A percentile compares a stretch with the other conserved stretches of the same genome.
phyloP scores from a whole-genome alignment of 2,888 invertebrate species.

The Hemaris fuciformis region DNA sequence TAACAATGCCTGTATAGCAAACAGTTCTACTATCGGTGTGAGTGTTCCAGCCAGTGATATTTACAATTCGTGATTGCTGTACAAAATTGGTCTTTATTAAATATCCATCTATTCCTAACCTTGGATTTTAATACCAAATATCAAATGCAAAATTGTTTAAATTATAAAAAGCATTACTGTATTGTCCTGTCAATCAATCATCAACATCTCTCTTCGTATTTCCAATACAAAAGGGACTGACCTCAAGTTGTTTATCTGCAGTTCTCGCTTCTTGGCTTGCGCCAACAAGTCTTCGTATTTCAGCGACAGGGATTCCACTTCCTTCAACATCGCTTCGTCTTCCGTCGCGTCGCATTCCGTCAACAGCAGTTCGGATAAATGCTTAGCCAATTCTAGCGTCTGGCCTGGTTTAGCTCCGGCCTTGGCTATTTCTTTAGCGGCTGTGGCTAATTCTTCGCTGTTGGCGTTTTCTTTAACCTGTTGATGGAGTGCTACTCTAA shows the following conservation, averaged over 20 bases:
- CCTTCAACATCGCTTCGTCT: conserved; percentile 84
- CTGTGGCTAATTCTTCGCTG: conserved; percentile 81
- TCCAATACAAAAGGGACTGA: conserved; percentile 54
- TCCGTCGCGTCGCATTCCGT: conserved; percentile 87
- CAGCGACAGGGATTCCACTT: conserved; percentile 84
- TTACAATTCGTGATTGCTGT: not conserved
- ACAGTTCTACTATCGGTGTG: not conserved
- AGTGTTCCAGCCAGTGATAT: conserved; percentile 1
- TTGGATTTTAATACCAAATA: too few species aligned
- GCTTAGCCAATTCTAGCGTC: conserved; percentile 89
- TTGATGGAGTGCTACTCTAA: conserved; percentile 79
- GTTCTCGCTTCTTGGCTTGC: conserved; percentile 87
- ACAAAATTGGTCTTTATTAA: not conserved
- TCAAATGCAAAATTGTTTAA: too few species aligned
- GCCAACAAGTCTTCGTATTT: conserved; percentile 86
- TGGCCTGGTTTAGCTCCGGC: conserved; percentile 90
- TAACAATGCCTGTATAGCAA: not conserved
- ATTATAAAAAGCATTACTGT: too few species aligned
- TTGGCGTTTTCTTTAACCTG: conserved; percentile 74
- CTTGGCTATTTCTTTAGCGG: conserved; percentile 88
- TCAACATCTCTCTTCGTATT: conserved; percentile 7
- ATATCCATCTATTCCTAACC: too few species aligned
- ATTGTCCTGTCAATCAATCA: conserved; percentile 4
- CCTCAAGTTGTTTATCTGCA: conserved; percentile 90
- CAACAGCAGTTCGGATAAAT: conserved; percentile 87